phyloP scores from a whole-genome alignment of 2,113 vertebrate genomes.

The Syngnathoides biaculeatus region DNA sequence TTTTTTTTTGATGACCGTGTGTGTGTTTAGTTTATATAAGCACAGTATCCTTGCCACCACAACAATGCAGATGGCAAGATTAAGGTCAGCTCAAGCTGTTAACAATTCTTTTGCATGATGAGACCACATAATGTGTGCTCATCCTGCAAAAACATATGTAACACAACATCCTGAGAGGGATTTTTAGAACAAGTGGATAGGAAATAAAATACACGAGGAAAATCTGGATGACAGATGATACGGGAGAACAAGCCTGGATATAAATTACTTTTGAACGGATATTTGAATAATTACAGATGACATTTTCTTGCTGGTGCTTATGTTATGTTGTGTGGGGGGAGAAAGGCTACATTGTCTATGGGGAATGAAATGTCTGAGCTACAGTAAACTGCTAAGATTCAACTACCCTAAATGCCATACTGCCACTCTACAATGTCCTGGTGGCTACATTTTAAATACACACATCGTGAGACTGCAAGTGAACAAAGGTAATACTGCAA shows the following conservation, averaged over 20 bases:
- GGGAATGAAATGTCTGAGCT: not conserved
- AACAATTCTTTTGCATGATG: conserved; percentile 16
- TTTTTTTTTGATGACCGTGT: no score
- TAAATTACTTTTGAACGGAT: not conserved
- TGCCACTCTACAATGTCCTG: not conserved
- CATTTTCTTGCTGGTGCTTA: not conserved
- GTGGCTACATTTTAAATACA: conserved; percentile 26
- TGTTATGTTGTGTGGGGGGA: not conserved
- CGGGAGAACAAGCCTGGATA: not conserved
- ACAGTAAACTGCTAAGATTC: not conserved
- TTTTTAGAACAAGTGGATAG: not conserved
- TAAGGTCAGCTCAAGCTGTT: conserved; percentile 7
- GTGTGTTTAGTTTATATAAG: conserved; percentile 9
- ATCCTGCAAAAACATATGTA: not conserved
- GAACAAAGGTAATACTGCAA: conserved; percentile 28
- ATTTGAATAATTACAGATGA: not conserved
- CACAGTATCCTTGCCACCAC: not conserved
- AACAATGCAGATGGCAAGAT: not conserved
- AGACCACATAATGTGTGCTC: not conserved
- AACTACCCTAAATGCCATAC: not conserved
- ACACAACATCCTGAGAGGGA: not conserved
- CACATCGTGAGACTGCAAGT: conserved; percentile 4
- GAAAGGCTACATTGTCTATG: not conserved
- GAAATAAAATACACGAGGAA: not conserved
- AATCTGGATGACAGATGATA: not conserved